These are phyloP conservation scores for Pionites leucogaster DNA, from an alignment of 2,113 vertebrate genomes.

Conservation along the genomic window DNA sequence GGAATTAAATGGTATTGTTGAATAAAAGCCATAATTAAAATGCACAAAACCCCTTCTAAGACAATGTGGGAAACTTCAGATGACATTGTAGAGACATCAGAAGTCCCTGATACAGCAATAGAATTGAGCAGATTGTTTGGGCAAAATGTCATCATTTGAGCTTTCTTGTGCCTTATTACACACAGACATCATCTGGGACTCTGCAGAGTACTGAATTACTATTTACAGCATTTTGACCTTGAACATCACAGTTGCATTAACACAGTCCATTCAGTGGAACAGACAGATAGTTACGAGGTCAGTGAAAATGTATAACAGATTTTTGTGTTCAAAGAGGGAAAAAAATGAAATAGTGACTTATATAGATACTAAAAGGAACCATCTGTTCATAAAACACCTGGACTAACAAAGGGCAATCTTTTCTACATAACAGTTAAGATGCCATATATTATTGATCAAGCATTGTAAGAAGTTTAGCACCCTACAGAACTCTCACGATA, in stretches of 20 bases:
- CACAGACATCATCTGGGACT: constrained; percentile 44
- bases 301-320: constrained; percentile 13
- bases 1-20: constrained; percentile 55
- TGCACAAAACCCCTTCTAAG: neutral
- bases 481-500: neutral
- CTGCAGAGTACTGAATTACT: constrained; percentile 41
- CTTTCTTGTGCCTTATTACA: constrained; percentile 66
- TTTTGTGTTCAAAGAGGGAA: neutral
- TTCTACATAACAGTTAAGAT: neutral
- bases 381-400: constrained; percentile 22
- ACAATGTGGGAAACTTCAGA: constrained; percentile 41
- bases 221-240: constrained; percentile 66
- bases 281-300: neutral
- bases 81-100: constrained; percentile 48
- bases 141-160: constrained; percentile 56
- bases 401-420: neutral
- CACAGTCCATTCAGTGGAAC: neutral
- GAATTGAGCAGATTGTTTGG: constrained; percentile 40
- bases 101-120: neutral
- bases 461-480: constrained; percentile 12
- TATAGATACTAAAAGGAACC: neutral
- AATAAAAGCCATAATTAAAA: constrained; percentile 65
- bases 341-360: neutral
- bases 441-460: constrained; percentile 33
- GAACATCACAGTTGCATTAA: constrained; percentile 26